These are phyloP conservation scores for Xanthorhoe spadicearia DNA, from an alignment of 2,888 invertebrate genomes.

Conservation along the genomic window DNA sequence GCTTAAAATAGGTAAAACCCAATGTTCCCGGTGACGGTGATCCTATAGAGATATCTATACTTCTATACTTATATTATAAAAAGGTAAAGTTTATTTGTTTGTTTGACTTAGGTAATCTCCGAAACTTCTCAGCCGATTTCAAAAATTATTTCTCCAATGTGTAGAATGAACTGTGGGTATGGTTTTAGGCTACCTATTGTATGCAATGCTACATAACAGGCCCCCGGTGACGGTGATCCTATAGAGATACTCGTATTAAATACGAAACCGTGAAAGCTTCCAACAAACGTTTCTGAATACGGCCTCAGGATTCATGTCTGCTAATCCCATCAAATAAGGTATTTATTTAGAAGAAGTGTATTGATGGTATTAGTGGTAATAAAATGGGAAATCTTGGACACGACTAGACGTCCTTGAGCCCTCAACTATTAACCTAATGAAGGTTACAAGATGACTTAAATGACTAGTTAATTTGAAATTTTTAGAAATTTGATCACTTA, in stretches of 20 bases:
- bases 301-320: conserved; percentile 37
- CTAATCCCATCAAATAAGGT: conserved; percentile 36
- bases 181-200: too few relatives aligned
- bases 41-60: background rate
- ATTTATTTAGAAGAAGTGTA: conserved; percentile 40
- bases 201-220: background rate
- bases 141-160: too few relatives aligned
- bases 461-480: too few relatives aligned
- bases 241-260: background rate
- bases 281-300: background rate
- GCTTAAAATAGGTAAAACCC: too few relatives aligned
- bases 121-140: too few relatives aligned
- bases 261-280: background rate
- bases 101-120: too few relatives aligned
- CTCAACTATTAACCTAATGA: background rate
- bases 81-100: too few relatives aligned
- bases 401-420: conserved; percentile 15
- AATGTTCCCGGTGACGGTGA: too few relatives aligned
- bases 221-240: too few relatives aligned
- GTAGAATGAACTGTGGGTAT: too few relatives aligned
- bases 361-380: conserved; percentile 40
- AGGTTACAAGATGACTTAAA: background rate
- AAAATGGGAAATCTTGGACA: conserved; percentile 39
- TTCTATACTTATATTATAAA: too few relatives aligned
- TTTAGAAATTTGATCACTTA: too few relatives aligned